Conservation (phyloP, 2,888 invertebrate genomes). For the Macrophya alboannulata region DNA sequence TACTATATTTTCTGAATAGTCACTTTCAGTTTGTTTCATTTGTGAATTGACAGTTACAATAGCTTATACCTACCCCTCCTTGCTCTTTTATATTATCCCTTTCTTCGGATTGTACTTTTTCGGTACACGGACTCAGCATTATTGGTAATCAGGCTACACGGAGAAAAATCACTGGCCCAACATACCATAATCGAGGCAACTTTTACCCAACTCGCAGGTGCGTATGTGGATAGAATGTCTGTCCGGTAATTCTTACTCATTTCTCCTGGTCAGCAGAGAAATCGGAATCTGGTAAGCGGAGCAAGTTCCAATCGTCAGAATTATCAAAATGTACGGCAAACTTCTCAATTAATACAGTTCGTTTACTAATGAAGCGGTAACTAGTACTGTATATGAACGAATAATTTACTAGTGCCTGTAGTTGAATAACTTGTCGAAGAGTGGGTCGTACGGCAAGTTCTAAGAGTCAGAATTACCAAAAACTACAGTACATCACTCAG, state of each 20-base stretch:
- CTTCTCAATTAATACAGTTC: not conserved
- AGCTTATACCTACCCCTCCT: not conserved
- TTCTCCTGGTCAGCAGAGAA: not conserved
- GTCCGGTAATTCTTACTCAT: not conserved
- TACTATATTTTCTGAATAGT: not conserved
- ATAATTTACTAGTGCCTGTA: not conserved
- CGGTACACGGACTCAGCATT: too few species aligned
- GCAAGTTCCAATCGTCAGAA: not conserved
- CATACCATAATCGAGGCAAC: conserved; percentile 8
- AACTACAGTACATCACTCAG: not conserved
- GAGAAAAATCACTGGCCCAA: conserved; percentile 30
- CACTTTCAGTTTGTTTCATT: not conserved
- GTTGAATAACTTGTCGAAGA: not conserved
- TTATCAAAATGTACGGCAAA: not conserved
- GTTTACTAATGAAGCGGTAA: conserved; percentile 6
- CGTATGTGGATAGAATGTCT: conserved; percentile 30
- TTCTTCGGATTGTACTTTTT: too few species aligned
- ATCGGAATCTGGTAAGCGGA: not conserved
- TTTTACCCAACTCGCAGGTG: conserved; percentile 31
- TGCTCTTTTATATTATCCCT: not conserved
- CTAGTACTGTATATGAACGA: conserved; percentile 4
- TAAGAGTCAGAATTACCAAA: too few species aligned
- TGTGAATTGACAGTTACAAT: not conserved
- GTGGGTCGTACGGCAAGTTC: too few species aligned
- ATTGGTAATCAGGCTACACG: too few species aligned